Conservation (phyloP, 2,888 invertebrate genomes). For the Brenthis daphne region DNA sequence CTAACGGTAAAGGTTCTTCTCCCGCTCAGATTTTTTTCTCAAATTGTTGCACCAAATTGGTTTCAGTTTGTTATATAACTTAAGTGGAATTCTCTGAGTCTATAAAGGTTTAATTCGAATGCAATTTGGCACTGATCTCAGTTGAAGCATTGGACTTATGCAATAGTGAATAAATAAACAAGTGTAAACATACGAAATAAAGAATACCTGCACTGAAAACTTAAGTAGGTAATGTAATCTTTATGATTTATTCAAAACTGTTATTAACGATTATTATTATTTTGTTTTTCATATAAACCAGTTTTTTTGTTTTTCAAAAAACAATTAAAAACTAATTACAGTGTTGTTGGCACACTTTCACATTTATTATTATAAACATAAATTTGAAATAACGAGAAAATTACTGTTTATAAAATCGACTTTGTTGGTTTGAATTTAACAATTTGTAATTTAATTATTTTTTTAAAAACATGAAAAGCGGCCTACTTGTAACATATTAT, state of each 20-base stretch:
- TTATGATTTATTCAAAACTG: constrained; percentile 5
- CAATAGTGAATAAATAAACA: constrained; percentile 36
- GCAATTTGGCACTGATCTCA: constrained; percentile 42
- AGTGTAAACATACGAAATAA: constrained; percentile 25
- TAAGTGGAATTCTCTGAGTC: constrained; percentile 37
- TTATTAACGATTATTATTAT: constrained; percentile 5
- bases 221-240: neutral
- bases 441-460: neutral
- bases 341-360: constrained; percentile 22
- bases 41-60: constrained; percentile 35
- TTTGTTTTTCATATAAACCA: neutral
- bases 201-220: neutral
- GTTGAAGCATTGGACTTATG: constrained; percentile 38
- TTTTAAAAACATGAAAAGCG: neutral
- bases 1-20: constrained; percentile 12
- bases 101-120: constrained; percentile 42
- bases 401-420: constrained; percentile 17
- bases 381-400: constrained; percentile 21
- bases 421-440: neutral
- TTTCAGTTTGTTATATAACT: constrained; percentile 37
- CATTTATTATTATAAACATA: constrained; percentile 19
- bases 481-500: no score
- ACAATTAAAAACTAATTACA: constrained; percentile 13
- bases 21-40: constrained; percentile 26
- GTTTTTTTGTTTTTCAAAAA: constrained; percentile 5